Conservation (phyloP, 2,797 vertebrate species). For the Dicrostonyx torquatus region DNA sequence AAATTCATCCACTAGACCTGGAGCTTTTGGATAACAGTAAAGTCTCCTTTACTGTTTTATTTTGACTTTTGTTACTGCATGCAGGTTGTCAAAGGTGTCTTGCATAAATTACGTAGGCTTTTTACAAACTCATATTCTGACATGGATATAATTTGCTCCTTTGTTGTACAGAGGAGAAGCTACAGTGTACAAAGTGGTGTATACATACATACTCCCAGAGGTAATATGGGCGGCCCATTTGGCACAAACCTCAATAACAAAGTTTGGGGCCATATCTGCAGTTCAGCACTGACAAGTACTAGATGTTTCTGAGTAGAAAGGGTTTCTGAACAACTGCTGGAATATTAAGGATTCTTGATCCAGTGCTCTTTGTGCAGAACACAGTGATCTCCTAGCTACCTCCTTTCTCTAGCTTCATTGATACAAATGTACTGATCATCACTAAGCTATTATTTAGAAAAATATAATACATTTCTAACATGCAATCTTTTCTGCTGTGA, state of each 20-base stretch:
- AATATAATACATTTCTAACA: background rate
- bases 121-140: slow-evolving; percentile 32
- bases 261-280: background rate
- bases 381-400: background rate
- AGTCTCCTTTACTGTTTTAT: slow-evolving; percentile 3
- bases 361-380: background rate
- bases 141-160: slow-evolving; percentile 5
- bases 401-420: background rate
- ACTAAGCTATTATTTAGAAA: slow-evolving; percentile 26
- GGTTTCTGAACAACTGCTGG: background rate
- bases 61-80: background rate
- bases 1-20: background rate
- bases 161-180: slow-evolving; percentile 6
- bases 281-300: background rate
- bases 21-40: background rate
- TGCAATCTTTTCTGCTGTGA: background rate
- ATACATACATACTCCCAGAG: background rate
- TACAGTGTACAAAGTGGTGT: background rate
- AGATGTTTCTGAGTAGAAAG: slow-evolving; percentile 4
- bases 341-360: background rate
- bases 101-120: background rate
- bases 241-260: slow-evolving; percentile 1
- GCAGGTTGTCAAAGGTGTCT: background rate
- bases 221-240: background rate
- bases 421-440: background rate